phyloP scores from a whole-genome alignment of 2,113 vertebrate genomes.

The Ochotona princeps region DNA sequence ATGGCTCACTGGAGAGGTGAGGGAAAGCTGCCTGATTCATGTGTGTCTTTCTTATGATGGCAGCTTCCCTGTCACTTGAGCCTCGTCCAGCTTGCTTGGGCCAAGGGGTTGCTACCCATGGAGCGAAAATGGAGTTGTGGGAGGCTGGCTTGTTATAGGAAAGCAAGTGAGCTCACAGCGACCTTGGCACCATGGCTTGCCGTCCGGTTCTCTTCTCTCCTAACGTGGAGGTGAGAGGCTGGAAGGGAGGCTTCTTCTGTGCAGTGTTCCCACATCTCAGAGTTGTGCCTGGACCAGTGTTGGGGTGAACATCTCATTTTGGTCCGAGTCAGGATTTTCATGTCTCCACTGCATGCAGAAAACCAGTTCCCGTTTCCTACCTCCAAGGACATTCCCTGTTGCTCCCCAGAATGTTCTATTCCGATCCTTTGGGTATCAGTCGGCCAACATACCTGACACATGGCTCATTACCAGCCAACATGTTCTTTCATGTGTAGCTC shows the following conservation, averaged over 20 bases:
- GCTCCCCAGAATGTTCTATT: not conserved
- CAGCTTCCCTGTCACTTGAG: constrained; percentile 44
- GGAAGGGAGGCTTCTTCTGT: constrained; percentile 27
- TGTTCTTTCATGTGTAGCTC: not conserved
- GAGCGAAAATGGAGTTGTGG: constrained; percentile 58
- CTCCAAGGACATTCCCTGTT: not conserved
- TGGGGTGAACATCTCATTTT: fast-evolving
- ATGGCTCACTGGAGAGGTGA: not conserved
- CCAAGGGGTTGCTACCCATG: constrained; percentile 27
- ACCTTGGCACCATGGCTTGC: constrained; percentile 46
- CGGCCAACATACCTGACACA: not conserved
- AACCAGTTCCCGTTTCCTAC: not conserved
- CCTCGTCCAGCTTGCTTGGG: constrained; percentile 42
- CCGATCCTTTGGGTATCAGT: not conserved
- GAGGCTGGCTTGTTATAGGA: constrained; percentile 67
- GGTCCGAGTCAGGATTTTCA: not conserved
- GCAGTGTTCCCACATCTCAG: not conserved
- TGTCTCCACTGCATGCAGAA: not conserved
- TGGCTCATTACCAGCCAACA: not conserved
- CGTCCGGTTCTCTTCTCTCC: constrained; percentile 49
- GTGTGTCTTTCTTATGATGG: constrained; percentile 36
- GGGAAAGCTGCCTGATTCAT: not conserved
- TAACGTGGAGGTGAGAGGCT: constrained; percentile 25
- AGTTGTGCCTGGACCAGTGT: not conserved
- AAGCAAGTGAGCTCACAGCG: constrained; percentile 46